Evolutionary conservation across 2,888 invertebrate species (phyloP).

Genomic region (Morinoia aosen): DNA sequence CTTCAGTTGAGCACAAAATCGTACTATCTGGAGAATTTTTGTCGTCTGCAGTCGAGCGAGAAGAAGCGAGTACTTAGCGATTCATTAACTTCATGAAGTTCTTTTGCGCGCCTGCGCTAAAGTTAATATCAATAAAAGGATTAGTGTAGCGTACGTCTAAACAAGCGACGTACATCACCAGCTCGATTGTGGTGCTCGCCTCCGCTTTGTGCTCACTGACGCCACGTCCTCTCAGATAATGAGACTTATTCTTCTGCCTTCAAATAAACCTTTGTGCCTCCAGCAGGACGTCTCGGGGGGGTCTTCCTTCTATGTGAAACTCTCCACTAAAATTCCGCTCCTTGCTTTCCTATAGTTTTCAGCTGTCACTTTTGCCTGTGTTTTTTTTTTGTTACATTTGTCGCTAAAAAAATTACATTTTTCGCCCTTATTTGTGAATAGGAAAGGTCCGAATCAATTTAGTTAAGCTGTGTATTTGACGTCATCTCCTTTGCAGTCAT

Average conservation of each 20-base stretch:
- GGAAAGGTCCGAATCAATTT: neutral
- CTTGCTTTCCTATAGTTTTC: neutral
- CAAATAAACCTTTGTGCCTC: conserved; percentile 42
- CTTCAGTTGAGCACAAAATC: neutral
- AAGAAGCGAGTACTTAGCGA: conserved; percentile 18
- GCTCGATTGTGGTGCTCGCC: neutral
- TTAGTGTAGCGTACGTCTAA: conserved; percentile 27
- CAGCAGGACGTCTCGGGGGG: neutral
- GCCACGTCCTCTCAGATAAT: conserved; percentile 10
- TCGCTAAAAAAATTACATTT: neutral
- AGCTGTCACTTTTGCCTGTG: neutral
- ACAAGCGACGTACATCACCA: conserved; percentile 29
- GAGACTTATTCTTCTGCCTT: conserved; percentile 35
- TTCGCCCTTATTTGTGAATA: neutral
- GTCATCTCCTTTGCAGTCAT: neutral
- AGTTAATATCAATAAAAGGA: conserved; percentile 26
- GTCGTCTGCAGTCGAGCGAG: neutral
- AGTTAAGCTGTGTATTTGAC: neutral
- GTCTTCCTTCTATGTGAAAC: neutral
- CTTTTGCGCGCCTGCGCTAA: neutral
- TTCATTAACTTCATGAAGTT: conserved; percentile 9
- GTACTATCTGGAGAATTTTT: neutral
- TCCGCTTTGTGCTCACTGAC: conserved; percentile 12
- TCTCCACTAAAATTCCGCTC: neutral
- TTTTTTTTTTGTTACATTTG: neutral